These are phyloP conservation scores for Carpatolechia fugitivella DNA, from an alignment of 2,888 invertebrate genomes.

Conservation along the genomic window DNA sequence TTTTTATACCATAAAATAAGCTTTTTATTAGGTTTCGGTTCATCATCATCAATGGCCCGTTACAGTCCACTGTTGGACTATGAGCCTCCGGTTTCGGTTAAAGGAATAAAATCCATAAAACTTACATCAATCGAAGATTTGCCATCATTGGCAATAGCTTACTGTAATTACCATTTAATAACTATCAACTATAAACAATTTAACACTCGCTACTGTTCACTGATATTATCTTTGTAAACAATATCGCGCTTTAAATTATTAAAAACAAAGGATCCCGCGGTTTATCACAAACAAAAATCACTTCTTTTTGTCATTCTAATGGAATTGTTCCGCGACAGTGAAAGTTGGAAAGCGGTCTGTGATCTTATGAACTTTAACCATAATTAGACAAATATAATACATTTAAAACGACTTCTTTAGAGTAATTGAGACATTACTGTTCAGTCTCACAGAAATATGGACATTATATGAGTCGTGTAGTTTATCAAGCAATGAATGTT, in stretches of 20 bases:
- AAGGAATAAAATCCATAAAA: too few relatives aligned
- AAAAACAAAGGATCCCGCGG: conserved; percentile 26
- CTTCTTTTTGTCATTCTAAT: conserved; percentile 20
- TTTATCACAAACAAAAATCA: conserved; percentile 24
- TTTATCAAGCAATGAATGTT: not conserved
- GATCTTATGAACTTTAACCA: conserved; percentile 31
- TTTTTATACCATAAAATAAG: too few relatives aligned
- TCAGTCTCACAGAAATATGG: not conserved
- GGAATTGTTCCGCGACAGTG: conserved; percentile 21
- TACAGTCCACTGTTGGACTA: too few relatives aligned
- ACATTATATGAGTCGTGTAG: not conserved
- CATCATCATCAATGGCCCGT: too few relatives aligned
- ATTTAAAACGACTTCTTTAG: not conserved
- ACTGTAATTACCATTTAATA: too few relatives aligned
- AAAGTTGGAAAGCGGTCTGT: conserved; percentile 28
- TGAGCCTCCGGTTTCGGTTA: too few relatives aligned
- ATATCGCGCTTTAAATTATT: too few relatives aligned
- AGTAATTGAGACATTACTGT: not conserved
- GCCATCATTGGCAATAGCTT: too few relatives aligned
- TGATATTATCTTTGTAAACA: conserved; percentile 4
- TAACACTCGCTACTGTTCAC: not conserved
- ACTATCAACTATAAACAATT: not conserved
- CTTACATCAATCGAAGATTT: too few relatives aligned
- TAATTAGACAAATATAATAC: conserved; percentile 25
- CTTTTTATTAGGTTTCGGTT: too few relatives aligned